Base-by-base conservation (phyloP, 2,113 vertebrate genomes). In the Ceuthmochares aereus region DNA sequence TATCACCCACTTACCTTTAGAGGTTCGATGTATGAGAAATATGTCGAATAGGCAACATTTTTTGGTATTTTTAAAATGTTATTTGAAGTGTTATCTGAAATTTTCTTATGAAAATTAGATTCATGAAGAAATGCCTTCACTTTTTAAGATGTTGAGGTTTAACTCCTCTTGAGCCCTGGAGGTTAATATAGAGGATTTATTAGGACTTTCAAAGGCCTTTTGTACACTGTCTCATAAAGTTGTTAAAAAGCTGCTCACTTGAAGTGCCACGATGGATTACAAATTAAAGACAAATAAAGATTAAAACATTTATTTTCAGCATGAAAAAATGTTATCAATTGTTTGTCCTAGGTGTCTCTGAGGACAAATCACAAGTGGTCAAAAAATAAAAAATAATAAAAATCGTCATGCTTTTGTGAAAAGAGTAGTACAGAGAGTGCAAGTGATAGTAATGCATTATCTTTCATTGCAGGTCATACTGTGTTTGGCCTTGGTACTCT, bases 231-330 rank as follows among this genome's bases (percentile, higher is more conserved):
- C 34, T 80, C 37, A 63, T 22, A 49, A 84, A 88, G 55, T 17
- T 90, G 12, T 55, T 69, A 13, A 83, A 89, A 93, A 77, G 29
- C 14, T 51, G 23, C 27, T 90, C n/a, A 70, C 18, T 6, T 70
- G 27, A 59, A 77, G 6, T 59, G 8, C 14, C 37, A 15, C 36
- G 8, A 51, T 17, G 6, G 59, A 29, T 42, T 0, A 0, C 19
- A 90, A 87, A 70, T 64, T 62, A 77, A 92, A 88, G 29, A 81
- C 2, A 58, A 64, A 84, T 23, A 7, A 55, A 55, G 42, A 85
- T 67, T 40, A 88, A 78, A 91, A 60, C 22, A 58, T 15, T 51
- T 23, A 30, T 77, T 92, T 90, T 83, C 59, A 94, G 22, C 13
- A 42, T 36, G 40, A 81, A 1, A 77, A 93, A 80, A 21, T 22